Conservation (phyloP, 2,888 invertebrate species). For the Brachyptera putata region DNA sequence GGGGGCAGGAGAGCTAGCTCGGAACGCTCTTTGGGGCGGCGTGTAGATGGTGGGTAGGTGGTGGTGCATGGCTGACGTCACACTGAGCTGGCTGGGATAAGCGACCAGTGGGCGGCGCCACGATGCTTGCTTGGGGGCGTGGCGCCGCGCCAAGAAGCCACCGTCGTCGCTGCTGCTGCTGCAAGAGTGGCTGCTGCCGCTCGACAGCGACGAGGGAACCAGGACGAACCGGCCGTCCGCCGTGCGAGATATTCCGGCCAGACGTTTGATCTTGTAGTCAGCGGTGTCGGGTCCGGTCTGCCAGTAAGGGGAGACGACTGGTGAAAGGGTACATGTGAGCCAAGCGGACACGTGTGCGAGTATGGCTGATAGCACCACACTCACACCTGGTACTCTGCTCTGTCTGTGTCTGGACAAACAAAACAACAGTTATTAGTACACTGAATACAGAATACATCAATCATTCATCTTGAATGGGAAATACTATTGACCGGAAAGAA, state of each 20-base stretch:
- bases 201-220: conserved; percentile 45
- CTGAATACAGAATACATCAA: no score
- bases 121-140: no score
- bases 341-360: conserved; percentile 76
- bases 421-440: no score
- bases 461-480: no score
- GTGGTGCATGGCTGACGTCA: conserved; percentile 29
- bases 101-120: conserved; percentile 63
- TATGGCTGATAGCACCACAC: conserved; percentile 64
- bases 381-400: conserved; percentile 93
- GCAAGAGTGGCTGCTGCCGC: no score
- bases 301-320: no score
- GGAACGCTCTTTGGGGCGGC: no score
- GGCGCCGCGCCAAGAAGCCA: conserved; percentile 63
- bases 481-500: no score
- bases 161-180: conserved; percentile 78
- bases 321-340: conserved; percentile 44
- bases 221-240: conserved; percentile 72
- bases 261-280: no score
- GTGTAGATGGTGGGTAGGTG: conserved; percentile 35
- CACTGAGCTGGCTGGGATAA: conserved; percentile 49
- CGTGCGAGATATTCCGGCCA: conserved; percentile 65
- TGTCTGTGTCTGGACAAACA: conserved; percentile 75
- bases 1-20: conserved; percentile 29
- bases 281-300: conserved; percentile 25